These are phyloP conservation scores for Osmerus eperlanus DNA, from an alignment of 2,113 vertebrate genomes.

Conservation along the genomic window DNA sequence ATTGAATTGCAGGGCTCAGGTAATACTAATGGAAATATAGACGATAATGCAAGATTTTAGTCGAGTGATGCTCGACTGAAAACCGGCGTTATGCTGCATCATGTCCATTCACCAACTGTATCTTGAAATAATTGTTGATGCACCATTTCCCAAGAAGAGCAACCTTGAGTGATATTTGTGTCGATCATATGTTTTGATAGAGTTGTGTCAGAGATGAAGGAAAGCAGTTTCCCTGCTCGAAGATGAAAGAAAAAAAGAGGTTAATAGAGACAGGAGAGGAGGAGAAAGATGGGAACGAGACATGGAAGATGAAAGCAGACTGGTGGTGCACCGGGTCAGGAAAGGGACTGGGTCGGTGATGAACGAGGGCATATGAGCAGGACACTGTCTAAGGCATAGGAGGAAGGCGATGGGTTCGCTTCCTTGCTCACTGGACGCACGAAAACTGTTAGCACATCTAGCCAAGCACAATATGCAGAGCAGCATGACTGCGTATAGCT, in stretches of 20 bases:
- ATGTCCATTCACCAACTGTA: neutral
- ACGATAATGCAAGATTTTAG: too few species aligned
- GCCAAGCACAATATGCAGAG: too few species aligned
- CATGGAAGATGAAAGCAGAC: slow-evolving; percentile 40
- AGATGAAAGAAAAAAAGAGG: slow-evolving; percentile 49
- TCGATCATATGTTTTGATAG: too few species aligned
- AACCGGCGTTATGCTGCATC: too few species aligned
- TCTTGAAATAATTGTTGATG: too few species aligned
- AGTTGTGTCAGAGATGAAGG: too few species aligned
- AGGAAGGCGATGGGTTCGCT: neutral
- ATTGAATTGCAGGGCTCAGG: too few species aligned
- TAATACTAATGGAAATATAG: too few species aligned
- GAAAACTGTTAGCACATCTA: neutral
- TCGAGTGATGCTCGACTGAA: too few species aligned
- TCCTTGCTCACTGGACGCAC: neutral
- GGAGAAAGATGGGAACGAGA: slow-evolving; percentile 19
- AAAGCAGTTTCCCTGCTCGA: slow-evolving; percentile 21
- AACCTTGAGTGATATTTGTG: too few species aligned
- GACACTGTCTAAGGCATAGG: neutral
- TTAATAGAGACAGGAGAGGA: slow-evolving; percentile 39
- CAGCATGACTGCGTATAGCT: too few species aligned
- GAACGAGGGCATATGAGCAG: neutral
- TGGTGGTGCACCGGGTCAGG: slow-evolving; percentile 37
- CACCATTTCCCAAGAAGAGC: too few species aligned
- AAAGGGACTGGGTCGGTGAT: slow-evolving; percentile 20